Percentiles rank a stretch among this genome's conserved stretches.
Evolutionary conservation across 2,797 vertebrate genomes (phyloP).

Genomic region (Thalassophryne amazonica): DNA sequence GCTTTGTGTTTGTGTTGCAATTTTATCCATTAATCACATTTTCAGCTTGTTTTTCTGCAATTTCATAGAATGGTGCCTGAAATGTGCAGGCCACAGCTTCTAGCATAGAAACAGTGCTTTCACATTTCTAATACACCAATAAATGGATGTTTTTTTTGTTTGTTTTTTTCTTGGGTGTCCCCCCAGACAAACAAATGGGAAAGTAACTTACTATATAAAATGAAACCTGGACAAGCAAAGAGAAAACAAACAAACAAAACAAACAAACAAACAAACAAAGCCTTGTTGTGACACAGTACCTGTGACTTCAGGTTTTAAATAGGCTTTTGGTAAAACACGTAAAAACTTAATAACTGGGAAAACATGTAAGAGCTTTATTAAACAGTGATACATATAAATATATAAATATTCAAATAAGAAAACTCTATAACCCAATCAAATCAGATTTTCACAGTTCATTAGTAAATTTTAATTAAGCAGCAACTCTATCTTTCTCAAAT

Average conservation of each 20-base stretch:
- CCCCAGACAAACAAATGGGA: background rate
- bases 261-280: too few relatives aligned
- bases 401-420: too few relatives aligned
- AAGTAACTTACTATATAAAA: too few relatives aligned
- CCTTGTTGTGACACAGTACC: too few relatives aligned
- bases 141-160: slow-evolving; percentile 11
- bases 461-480: background rate
- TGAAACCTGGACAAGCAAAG: background rate
- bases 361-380: too few relatives aligned
- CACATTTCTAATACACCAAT: slow-evolving; percentile 23
- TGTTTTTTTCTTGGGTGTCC: too few relatives aligned
- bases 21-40: slow-evolving; percentile 64
- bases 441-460: background rate
- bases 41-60: slow-evolving; percentile 37
- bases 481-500: background rate
- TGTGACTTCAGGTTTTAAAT: too few relatives aligned
- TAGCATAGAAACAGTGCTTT: slow-evolving; percentile 12
- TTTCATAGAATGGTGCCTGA: slow-evolving; percentile 38
- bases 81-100: slow-evolving; percentile 23
- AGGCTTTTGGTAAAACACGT: too few relatives aligned
- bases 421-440: background rate
- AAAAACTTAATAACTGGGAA: too few relatives aligned
- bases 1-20: slow-evolving; percentile 45
- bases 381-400: too few relatives aligned
- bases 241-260: too few relatives aligned